A percentile compares a stretch with the other conserved stretches of the same genome.
Evolutionary conservation across 1,140 invertebrate genomes (phyloP).

Genomic region (Sycophila sp.): DNA sequence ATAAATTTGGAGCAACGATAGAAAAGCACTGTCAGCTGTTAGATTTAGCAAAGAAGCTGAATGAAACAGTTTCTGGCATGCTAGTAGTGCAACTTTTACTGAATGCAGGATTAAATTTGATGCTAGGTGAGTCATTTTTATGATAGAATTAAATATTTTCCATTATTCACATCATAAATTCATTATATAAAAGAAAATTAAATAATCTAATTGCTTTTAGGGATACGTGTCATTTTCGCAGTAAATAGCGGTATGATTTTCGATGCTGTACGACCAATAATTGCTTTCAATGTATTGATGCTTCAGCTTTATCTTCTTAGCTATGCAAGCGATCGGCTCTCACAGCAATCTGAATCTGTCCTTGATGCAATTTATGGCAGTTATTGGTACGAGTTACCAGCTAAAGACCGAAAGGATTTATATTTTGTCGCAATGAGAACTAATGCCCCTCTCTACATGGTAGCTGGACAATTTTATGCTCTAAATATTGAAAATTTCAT

Average conservation of each 20-base stretch:
- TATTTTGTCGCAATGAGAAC: slow-evolving; percentile 45
- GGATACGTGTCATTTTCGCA: slow-evolving; percentile 43
- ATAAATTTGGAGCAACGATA: slow-evolving; percentile 8
- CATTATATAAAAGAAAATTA: not conserved
- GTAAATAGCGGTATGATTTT: slow-evolving; percentile 20
- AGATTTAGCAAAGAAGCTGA: slow-evolving; percentile 22
- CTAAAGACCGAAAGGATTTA: slow-evolving; percentile 36
- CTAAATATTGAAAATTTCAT: slow-evolving; percentile 49
- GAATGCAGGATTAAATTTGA: slow-evolving; percentile 38
- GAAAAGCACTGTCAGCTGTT: slow-evolving; percentile 34
- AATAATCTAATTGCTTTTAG: slow-evolving; percentile 34
- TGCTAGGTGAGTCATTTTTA: slow-evolving; percentile 49
- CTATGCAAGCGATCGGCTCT: slow-evolving; percentile 46
- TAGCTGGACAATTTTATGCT: slow-evolving; percentile 44
- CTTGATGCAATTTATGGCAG: slow-evolving; percentile 35
- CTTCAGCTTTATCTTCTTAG: slow-evolving; percentile 44
- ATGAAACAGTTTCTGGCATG: slow-evolving; percentile 31
- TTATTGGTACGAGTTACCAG: slow-evolving; percentile 44
- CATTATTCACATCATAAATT: not conserved
- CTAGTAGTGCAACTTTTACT: slow-evolving; percentile 38
- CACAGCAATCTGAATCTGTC: slow-evolving; percentile 33
- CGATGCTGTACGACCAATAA: slow-evolving; percentile 18
- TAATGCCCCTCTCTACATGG: slow-evolving; percentile 39
- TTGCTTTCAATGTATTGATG: slow-evolving; percentile 37
- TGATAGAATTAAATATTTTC: not conserved